Evolutionary conservation across 1,140 invertebrate species (phyloP).

Genomic region (Leptinotarsa lineolata): DNA sequence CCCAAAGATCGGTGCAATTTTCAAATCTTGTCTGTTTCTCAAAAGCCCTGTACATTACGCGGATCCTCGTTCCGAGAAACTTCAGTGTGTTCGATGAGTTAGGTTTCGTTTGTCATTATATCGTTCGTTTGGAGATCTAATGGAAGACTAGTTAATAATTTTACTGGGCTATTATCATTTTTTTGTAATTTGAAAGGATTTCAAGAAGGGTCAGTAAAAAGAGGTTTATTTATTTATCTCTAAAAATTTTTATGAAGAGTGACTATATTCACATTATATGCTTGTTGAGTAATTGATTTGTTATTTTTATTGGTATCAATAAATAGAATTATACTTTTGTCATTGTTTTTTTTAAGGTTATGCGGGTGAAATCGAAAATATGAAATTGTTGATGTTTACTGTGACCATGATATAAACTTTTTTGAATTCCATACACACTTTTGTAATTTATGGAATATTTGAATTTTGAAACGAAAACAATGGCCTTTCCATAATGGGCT

Average conservation of each 20-base stretch:
- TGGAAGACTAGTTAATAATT: too few relatives aligned
- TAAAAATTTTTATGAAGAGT: slow-evolving; percentile 14
- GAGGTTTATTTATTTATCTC: slow-evolving; percentile 19
- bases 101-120: not conserved
- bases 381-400: too few relatives aligned
- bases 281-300: slow-evolving; percentile 29
- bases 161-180: not conserved
- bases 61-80: not conserved
- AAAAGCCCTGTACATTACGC: not conserved
- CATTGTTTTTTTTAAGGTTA: too few relatives aligned
- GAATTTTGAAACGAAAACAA: too few relatives aligned
- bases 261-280: slow-evolving; percentile 26
- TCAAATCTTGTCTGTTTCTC: not conserved
- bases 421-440: too few relatives aligned
- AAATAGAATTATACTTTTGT: slow-evolving; percentile 15
- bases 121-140: not conserved
- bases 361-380: too few relatives aligned
- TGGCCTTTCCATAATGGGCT: too few relatives aligned
- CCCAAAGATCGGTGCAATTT: slow-evolving; percentile 27
- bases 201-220: slow-evolving; percentile 19
- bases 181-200: not conserved
- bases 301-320: slow-evolving; percentile 30
- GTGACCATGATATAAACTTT: too few relatives aligned
- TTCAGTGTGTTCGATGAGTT: not conserved
- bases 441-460: too few relatives aligned